Percentiles rank a stretch among this genome's conserved stretches.
Conservation (phyloP, 2,113 vertebrate species). For the Thymallus thymallus region DNA sequence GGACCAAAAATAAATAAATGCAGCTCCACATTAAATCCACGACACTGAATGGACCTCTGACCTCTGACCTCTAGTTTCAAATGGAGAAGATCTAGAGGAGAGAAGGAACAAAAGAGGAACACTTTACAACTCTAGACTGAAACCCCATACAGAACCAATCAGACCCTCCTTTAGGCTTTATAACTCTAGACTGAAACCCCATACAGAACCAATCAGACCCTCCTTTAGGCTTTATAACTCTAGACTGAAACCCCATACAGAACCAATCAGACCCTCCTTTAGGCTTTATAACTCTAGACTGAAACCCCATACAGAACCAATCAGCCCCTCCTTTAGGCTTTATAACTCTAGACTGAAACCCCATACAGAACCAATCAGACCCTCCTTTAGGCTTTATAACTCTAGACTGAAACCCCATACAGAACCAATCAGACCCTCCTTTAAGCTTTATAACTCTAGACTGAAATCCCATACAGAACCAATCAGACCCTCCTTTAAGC, state of each 20-base stretch:
- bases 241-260: constrained; percentile 6
- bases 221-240: too few species aligned
- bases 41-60: constrained; percentile 64
- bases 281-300: too few species aligned
- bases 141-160: constrained; percentile 25
- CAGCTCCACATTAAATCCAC: constrained; percentile 61
- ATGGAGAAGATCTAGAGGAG: constrained; percentile 27
- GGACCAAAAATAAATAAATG: constrained; percentile 39
- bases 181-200: constrained; percentile 38
- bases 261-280: too few species aligned
- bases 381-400: too few species aligned
- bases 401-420: too few species aligned
- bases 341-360: too few species aligned
- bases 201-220: neutral
- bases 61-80: constrained; percentile 51
- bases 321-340: constrained; percentile 36
- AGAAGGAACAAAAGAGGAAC: constrained; percentile 23
- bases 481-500: too few species aligned
- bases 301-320: too few species aligned
- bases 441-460: too few species aligned
- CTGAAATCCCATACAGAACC: too few species aligned
- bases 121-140: constrained; percentile 51
- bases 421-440: too few species aligned
- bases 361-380: too few species aligned
- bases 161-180: constrained; percentile 26